Evolutionary conservation across 2,888 invertebrate species (phyloP), one percentile per base, ranked within the genome.

Genomic region (Podabrus alpinus): DNA sequence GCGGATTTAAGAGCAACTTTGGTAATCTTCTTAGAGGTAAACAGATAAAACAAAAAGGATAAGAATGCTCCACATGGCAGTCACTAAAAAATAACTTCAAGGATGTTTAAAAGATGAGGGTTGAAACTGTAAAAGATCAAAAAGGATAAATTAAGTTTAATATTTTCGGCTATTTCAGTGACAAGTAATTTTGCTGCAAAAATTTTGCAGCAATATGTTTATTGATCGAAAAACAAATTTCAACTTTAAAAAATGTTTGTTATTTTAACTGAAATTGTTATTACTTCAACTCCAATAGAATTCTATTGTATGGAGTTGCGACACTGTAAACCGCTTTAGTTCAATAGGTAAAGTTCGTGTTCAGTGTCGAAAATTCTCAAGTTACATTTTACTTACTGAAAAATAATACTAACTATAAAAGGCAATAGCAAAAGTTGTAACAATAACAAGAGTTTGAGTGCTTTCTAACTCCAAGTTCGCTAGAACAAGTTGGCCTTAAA

Each of bases 381-480:
- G 62, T 64, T 64, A 64, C 62, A 64, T 21, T 64, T 64, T 21
- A 64, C 62, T 64, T 64, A 64, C 62, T 64, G 62, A 64, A 64
- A 64, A 64, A 64, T 19, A 64, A 64, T 64, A 64, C 62, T 64
- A 64, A 64, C 62, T 64, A 64, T 64, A 64, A 64, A 64, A 64
- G 21, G 62, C 17, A 64, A 64, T 64, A 64, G 62, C 62, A 64
- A 64, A 64, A 64, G 62, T 64, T 64, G 62, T 21, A 64, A 64
- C 62, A 64, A 64, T 64, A 64, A 64, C 16, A 64, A 19, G 62
- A 64, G 62, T 64, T 64, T 64, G 19, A 64, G 62, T 64, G 62
- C 62, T 64, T 64, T 64, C 21, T 19, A 64, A 21, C 21, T 21
- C 19, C 2, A 19, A 13, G 16, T 64, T 64, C 21, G n/a, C 19